phyloP scores from a whole-genome alignment of 2,888 invertebrate genomes.

The Zygaena filipendulae region DNA sequence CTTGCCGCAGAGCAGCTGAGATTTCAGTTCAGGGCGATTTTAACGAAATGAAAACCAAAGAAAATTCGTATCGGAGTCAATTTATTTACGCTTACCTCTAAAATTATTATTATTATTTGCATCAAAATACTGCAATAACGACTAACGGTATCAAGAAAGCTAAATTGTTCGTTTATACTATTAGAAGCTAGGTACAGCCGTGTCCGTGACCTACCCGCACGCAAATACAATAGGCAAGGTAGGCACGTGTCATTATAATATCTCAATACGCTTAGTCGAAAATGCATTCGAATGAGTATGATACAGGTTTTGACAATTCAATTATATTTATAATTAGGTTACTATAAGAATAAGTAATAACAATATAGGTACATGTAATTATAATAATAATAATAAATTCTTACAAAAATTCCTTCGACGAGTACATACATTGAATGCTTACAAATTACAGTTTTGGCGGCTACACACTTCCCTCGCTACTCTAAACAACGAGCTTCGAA shows the following conservation, averaged over 20 bases:
- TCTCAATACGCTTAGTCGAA: constrained; percentile 39
- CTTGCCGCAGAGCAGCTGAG: too few relatives aligned
- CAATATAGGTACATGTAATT: constrained; percentile 1
- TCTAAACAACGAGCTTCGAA: too few relatives aligned
- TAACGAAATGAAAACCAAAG: constrained; percentile 31
- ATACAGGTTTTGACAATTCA: constrained; percentile 59
- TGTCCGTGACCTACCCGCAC: constrained; percentile 16
- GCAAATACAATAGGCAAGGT: too few relatives aligned
- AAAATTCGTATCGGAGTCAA: constrained; percentile 57
- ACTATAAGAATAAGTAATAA: too few relatives aligned
- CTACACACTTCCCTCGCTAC: too few relatives aligned
- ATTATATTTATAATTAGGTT: too few relatives aligned
- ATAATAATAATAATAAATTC: constrained; percentile 36
- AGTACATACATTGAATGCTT: constrained; percentile 37
- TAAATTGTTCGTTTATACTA: constrained; percentile 35
- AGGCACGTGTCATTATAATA: constrained; percentile 25
- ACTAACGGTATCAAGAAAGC: constrained; percentile 58
- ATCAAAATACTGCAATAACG: constrained; percentile 65
- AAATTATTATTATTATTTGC: constrained; percentile 68
- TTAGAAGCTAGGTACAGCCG: constrained; percentile 45
- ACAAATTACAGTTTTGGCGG: too few relatives aligned
- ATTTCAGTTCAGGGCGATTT: too few relatives aligned
- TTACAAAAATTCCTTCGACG: constrained; percentile 52
- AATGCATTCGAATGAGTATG: constrained; percentile 60
- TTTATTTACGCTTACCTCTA: constrained; percentile 66